Evolutionary conservation across 2,113 vertebrate species (phyloP).

Genomic region (Hassar affinis): DNA sequence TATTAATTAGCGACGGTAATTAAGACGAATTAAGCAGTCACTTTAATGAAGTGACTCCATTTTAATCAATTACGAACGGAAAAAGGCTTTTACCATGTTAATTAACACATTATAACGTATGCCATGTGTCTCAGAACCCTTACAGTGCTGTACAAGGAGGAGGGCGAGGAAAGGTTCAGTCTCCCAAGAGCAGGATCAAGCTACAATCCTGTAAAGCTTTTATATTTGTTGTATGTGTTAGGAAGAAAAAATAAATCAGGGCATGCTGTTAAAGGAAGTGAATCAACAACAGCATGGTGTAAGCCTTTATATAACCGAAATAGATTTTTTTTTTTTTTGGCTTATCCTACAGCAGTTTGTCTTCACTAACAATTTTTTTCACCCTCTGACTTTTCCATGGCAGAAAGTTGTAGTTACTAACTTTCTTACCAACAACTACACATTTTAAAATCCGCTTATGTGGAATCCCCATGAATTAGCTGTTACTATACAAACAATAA

Average conservation of each 20-base stretch:
- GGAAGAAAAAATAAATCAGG: not conserved
- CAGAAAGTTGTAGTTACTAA: not conserved
- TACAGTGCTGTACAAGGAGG: not conserved
- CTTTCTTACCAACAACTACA: not conserved
- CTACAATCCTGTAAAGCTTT: not conserved
- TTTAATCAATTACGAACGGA: conserved; percentile 43
- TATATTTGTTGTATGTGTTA: not conserved
- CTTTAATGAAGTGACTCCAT: conserved; percentile 43
- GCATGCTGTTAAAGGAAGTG: not conserved
- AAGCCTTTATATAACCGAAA: not conserved
- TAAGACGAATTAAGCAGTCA: conserved; percentile 40
- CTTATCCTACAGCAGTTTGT: not conserved
- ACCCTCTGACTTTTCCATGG: not conserved
- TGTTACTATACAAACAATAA: not conserved
- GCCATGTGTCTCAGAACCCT: conserved; percentile 29
- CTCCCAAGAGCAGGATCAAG: not conserved
- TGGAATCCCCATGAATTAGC: not conserved
- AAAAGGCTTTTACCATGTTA: conserved; percentile 27
- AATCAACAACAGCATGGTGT: not conserved
- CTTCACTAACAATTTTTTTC: not conserved
- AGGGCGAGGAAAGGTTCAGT: not conserved
- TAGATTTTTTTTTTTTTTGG: not conserved
- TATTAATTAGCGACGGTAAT: conserved; percentile 48
- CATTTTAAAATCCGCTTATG: not conserved
- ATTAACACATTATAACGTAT: conserved; percentile 32